Base-by-base conservation (phyloP, 2,797 vertebrate genomes). In the Spea hammondii region DNA sequence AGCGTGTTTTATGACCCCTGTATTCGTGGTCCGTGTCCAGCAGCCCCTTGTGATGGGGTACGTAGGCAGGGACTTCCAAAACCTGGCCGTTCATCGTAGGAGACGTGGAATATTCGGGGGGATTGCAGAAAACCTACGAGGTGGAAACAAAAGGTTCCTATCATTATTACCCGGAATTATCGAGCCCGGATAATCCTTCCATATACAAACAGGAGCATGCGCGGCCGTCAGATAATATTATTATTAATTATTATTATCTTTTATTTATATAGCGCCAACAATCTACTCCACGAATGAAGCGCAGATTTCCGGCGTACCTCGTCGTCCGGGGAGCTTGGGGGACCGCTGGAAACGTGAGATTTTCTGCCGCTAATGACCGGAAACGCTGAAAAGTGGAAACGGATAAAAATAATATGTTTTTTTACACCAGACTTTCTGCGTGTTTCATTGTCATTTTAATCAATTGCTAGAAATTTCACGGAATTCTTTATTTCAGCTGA, bases 41-140 rank as follows among this genome's bases (percentile, higher is more conserved):
- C 5, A 47, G 53, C 11, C 12, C 13, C 49, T 72, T 72, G 66
- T 55, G 46, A 9, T 86, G 90, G n/a, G 89, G 87, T 57, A 87
- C 62, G 11, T 73, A 89, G 5, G 60, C 17, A 12, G 68, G 13
- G 0, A 86, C 70, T 32, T 83, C 83, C 50, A 76, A 60, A 48
- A 12, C 6, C 7, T 83, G 85, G 64, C 79, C 85, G 32, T 83
- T 85, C 77, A 74, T 57, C 49, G 86, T 72, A 66, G 75, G 85
- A 13, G 78, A 76, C n/a, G 75, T 84, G 62, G 70, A 83, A 80
- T 83, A 76, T 48, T 32, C 84, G 7, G 70, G 65, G 65, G 75
- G 13, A 48, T 32, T 79, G 77, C 79, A 83, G 65, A 83, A 6
- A 68, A 83, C 6, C 90, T 91, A 13, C 12, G 78, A 5, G 11